Conservation (phyloP, 2,113 vertebrate species). For the Rhineura floridana region DNA sequence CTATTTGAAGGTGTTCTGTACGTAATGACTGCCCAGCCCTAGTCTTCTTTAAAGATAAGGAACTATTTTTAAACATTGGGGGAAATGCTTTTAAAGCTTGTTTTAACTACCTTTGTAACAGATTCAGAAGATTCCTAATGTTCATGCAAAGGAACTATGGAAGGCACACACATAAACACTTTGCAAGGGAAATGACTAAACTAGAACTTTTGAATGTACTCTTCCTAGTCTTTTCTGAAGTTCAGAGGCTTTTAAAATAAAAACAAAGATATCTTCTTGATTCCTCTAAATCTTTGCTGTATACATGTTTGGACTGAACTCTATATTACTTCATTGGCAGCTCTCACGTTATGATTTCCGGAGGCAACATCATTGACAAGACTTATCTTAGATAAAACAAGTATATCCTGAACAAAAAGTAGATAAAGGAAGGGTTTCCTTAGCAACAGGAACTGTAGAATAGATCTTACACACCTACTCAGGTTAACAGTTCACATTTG, state of each 20-base stretch:
- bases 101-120: too few relatives aligned
- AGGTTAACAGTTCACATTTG: conserved; percentile 57
- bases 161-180: background rate
- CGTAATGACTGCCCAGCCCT: too few relatives aligned
- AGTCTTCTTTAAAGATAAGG: too few relatives aligned
- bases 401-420: conserved; percentile 63
- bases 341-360: conserved; percentile 50
- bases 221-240: background rate
- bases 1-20: too few relatives aligned
- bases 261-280: background rate
- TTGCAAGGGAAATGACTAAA: background rate
- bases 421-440: conserved; percentile 69
- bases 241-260: background rate
- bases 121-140: background rate
- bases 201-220: background rate
- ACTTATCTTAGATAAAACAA: conserved; percentile 66
- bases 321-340: conserved; percentile 44
- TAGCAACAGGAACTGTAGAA: conserved; percentile 72
- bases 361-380: conserved; percentile 63
- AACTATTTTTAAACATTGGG: too few relatives aligned
- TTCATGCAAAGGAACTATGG: background rate
- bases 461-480: conserved; percentile 71
- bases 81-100: too few relatives aligned
- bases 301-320: background rate
- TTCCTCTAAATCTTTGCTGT: background rate